These are phyloP conservation scores for Percopsis transmontana DNA, from an alignment of 2,113 vertebrate genomes.

Conservation along the genomic window DNA sequence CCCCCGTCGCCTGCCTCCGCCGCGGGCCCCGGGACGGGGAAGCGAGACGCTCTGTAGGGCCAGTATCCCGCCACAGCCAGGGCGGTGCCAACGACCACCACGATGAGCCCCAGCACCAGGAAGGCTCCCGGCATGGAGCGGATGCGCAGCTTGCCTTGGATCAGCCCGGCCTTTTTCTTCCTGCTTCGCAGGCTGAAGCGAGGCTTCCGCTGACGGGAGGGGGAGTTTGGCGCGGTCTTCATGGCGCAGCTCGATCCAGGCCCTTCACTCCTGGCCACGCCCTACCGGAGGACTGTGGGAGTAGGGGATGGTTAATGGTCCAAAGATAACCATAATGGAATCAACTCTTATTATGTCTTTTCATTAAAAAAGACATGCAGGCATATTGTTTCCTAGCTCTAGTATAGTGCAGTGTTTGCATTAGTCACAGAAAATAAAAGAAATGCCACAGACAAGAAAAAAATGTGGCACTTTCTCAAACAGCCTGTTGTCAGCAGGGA, in stretches of 20 bases:
- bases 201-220: slow-evolving; percentile 47
- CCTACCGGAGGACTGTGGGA: slow-evolving; percentile 47
- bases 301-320: slow-evolving; percentile 3
- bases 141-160: slow-evolving; percentile 88
- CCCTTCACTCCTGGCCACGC: slow-evolving; percentile 28
- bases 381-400: neutral
- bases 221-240: slow-evolving; percentile 53
- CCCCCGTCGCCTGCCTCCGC: neutral
- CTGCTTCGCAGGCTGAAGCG: slow-evolving; percentile 63
- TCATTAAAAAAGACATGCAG: slow-evolving; percentile 1
- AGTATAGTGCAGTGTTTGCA: too few relatives aligned
- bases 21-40: slow-evolving; percentile 21
- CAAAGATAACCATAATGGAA: neutral
- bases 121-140: slow-evolving; percentile 89
- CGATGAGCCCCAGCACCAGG: slow-evolving; percentile 84
- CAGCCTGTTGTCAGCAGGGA: too few relatives aligned
- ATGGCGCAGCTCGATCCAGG: slow-evolving; percentile 47
- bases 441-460: too few relatives aligned
- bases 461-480: too few relatives aligned
- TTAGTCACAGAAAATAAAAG: too few relatives aligned
- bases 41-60: slow-evolving; percentile 79
- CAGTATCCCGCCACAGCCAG: slow-evolving; percentile 93
- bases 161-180: slow-evolving; percentile 62
- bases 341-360: neutral
- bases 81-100: slow-evolving; percentile 89